A percentile compares a stretch with the other conserved stretches of the same genome.
phyloP scores from a whole-genome alignment of 2,888 invertebrate genomes.

The Eupithecia insigniata region DNA sequence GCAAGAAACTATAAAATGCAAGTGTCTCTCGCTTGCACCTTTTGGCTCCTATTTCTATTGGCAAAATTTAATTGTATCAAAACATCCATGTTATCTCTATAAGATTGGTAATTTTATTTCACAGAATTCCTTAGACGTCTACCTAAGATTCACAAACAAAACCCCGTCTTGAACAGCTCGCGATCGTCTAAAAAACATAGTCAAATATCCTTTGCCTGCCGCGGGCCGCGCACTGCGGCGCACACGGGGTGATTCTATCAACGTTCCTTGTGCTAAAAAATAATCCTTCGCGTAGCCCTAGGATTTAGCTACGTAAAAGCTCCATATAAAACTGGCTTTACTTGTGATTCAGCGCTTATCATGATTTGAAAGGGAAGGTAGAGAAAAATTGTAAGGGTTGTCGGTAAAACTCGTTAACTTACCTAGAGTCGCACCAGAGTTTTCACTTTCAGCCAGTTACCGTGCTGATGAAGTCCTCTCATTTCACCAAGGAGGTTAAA shows the following conservation, averaged over 20 bases:
- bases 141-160: conserved; percentile 71
- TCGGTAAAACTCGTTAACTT: not conserved
- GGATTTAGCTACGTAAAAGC: not conserved
- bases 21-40: not conserved
- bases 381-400: not conserved
- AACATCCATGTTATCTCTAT: conserved; percentile 45
- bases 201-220: conserved; percentile 80
- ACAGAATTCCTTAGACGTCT: conserved; percentile 64
- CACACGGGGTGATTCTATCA: conserved; percentile 60
- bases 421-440: not conserved
- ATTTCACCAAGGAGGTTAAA: not conserved
- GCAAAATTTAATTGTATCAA: conserved; percentile 37
- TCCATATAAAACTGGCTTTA: not conserved
- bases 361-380: not conserved
- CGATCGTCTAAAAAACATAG: conserved; percentile 76
- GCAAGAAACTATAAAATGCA: not conserved
- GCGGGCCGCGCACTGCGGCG: conserved; percentile 65
- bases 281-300: not conserved
- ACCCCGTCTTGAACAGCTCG: conserved; percentile 69
- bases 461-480: not conserved
- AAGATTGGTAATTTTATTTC: conserved; percentile 60
- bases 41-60: not conserved
- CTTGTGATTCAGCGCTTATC: not conserved
- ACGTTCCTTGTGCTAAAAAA: no score
- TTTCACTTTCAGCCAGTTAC: not conserved